Evolutionary conservation across 2,113 vertebrate genomes (phyloP).

Genomic region (Phoenicopterus ruber): DNA sequence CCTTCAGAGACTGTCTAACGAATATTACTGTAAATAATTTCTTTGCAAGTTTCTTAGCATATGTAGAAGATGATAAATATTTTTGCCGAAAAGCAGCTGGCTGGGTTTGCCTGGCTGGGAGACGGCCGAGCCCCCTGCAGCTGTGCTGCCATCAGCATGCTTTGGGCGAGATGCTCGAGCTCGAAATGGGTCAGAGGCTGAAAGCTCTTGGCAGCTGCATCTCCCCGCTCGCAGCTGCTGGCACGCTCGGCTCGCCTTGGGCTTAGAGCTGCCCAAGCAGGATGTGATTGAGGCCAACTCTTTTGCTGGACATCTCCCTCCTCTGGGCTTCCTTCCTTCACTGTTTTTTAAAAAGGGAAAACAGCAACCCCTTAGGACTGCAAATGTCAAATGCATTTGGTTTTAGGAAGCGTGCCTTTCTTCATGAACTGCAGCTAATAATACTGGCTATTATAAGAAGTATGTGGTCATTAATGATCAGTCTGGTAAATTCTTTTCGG

Average conservation of each 20-base stretch:
- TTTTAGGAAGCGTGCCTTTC: constrained; percentile 16
- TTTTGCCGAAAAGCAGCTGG: background rate
- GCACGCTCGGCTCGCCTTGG: background rate
- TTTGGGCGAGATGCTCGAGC: background rate
- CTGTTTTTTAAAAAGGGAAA: background rate
- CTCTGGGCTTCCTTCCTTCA: constrained; percentile 55
- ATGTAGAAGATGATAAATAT: background rate
- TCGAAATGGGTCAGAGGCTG: constrained; percentile 13
- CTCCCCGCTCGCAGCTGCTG: constrained; percentile 30
- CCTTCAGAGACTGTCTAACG: background rate
- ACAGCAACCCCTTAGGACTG: background rate
- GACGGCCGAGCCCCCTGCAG: background rate
- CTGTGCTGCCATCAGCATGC: background rate
- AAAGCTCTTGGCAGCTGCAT: constrained; percentile 38
- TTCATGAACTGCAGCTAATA: constrained; percentile 10
- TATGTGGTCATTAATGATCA: constrained; percentile 1
- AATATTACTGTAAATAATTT: background rate
- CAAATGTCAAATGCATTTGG: background rate
- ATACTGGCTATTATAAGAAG: background rate
- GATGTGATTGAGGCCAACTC: constrained; percentile 58
- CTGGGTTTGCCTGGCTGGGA: background rate
- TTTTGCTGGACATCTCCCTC: constrained; percentile 48
- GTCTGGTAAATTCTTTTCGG: background rate
- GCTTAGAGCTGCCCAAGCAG: constrained; percentile 46
- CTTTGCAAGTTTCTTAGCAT: background rate